Percentiles rank a stretch among this genome's conserved stretches.
Evolutionary conservation across 2,797 vertebrate genomes (phyloP).

Genomic region (Enteromius unitaeniatus): DNA sequence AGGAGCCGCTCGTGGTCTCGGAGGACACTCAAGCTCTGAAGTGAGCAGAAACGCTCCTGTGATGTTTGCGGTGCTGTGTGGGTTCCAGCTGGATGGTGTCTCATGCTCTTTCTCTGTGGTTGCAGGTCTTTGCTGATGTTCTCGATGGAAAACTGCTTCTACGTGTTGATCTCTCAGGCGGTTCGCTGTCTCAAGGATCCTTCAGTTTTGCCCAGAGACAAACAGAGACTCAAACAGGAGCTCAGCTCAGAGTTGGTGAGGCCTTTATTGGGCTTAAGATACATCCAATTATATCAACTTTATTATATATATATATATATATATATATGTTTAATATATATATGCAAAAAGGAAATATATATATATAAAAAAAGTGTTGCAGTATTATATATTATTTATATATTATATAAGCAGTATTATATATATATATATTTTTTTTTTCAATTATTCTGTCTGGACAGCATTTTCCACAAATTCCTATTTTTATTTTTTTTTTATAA

Average conservation of each 20-base stretch:
- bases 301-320: too few relatives aligned
- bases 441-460: too few relatives aligned
- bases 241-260: constrained; percentile 96
- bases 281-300: background rate
- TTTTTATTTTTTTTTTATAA: too few relatives aligned
- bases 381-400: too few relatives aligned
- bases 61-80: background rate
- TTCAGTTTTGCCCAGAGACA: constrained; percentile 87
- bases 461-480: too few relatives aligned
- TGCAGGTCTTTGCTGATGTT: constrained; percentile 94
- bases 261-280: background rate
- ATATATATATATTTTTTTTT: too few relatives aligned
- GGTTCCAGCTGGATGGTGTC: background rate
- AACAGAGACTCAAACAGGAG: constrained; percentile 98
- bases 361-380: too few relatives aligned
- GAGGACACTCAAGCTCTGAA: constrained; percentile 91
- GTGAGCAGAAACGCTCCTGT: constrained; percentile 73
- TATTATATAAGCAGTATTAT: too few relatives aligned
- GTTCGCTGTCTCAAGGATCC: constrained; percentile 91
- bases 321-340: too few relatives aligned
- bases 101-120: background rate
- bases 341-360: too few relatives aligned
- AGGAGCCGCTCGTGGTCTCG: constrained; percentile 87
- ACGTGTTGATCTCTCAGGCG: constrained; percentile 96
- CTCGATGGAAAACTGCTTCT: constrained; percentile 98